Evolutionary conservation across 2,113 vertebrate species (phyloP).

Genomic region (Anarhynchus alexandrinus): DNA sequence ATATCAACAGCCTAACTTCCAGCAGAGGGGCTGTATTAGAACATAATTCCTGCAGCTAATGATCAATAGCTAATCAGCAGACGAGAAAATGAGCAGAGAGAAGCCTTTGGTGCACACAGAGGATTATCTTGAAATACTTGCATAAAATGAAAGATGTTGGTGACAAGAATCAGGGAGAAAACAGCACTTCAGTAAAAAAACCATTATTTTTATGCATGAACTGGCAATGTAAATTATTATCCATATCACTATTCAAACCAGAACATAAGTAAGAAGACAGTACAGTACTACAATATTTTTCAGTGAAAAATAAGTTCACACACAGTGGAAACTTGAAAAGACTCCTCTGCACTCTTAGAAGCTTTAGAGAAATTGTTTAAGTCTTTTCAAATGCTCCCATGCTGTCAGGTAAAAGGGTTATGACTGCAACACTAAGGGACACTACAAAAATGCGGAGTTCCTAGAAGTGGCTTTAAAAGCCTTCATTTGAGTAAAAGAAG

Average conservation of each 20-base stretch:
- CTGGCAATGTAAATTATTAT: not conserved
- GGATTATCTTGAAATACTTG: not conserved
- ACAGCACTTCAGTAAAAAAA: not conserved
- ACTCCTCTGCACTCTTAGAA: not conserved
- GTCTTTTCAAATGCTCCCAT: not conserved
- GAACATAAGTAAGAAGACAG: not conserved
- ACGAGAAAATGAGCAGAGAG: not conserved
- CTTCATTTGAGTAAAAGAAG: not conserved
- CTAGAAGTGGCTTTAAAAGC: not conserved
- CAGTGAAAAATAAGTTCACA: not conserved
- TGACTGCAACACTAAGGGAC: not conserved
- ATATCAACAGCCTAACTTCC: not conserved
- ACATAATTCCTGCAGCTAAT: not conserved
- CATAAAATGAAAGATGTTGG: rapidly evolving
- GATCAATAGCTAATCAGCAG: slow-evolving; percentile 26
- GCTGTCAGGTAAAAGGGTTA: not conserved
- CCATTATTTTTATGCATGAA: not conserved
- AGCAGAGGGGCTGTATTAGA: not conserved
- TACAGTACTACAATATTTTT: not conserved
- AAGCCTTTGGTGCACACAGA: not conserved
- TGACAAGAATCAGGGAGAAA: not conserved
- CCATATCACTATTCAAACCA: not conserved
- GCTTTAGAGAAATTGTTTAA: not conserved
- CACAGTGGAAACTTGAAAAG: not conserved
- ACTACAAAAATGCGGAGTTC: not conserved